Conservation (phyloP, 2,113 vertebrate species). For the Channa maculata region DNA sequence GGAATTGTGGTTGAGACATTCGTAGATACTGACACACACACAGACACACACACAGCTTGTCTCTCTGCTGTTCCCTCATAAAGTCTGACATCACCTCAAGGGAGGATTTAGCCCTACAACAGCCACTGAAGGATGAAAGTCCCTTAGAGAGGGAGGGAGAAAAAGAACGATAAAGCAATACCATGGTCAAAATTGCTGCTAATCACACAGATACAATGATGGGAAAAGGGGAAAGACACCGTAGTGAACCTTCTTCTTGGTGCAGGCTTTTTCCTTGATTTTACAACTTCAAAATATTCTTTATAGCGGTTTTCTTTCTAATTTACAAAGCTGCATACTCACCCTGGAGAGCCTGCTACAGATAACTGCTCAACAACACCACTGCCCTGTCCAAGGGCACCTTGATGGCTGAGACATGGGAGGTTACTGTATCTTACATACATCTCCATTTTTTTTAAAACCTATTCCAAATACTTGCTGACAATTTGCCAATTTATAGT, state of each 20-base stretch:
- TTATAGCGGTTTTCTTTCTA: no score
- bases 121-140: constrained; percentile 26
- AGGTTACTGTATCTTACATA: not conserved
- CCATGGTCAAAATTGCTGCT: constrained; percentile 26
- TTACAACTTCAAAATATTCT: no score
- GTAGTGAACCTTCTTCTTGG: not conserved
- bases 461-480: constrained; percentile 12
- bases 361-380: constrained; percentile 23
- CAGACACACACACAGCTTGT: no score
- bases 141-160: constrained; percentile 3
- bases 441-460: not conserved
- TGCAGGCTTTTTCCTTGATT: no score
- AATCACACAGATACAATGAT: constrained; percentile 53
- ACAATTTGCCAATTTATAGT: not conserved
- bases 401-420: constrained; percentile 29
- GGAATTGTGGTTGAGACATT: constrained; percentile 1
- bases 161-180: constrained; percentile 14
- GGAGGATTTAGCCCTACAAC: constrained; percentile 33
- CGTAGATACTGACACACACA: not conserved
- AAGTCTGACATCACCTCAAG: constrained; percentile 36
- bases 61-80: not conserved
- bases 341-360: constrained; percentile 15
- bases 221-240: not conserved
- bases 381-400: constrained; percentile 46
- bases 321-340: not conserved